Evolutionary conservation across 2,113 vertebrate genomes (phyloP).

Genomic region (Phrynosoma blainvillii): DNA sequence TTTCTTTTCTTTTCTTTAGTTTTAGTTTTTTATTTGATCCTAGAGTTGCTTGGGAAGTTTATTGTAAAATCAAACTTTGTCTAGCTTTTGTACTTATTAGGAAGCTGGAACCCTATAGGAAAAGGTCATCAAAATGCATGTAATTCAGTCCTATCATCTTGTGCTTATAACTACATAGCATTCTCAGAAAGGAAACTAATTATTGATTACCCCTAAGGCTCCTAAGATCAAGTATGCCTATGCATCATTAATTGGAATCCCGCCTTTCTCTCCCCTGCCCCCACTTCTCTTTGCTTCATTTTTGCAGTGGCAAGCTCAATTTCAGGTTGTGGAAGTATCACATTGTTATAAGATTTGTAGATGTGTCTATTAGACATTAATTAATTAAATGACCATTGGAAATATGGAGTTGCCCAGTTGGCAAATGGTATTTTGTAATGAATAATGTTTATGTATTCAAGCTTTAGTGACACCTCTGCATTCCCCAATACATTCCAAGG

Average conservation of each 20-base stretch:
- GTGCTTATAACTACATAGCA: slow-evolving; percentile 64
- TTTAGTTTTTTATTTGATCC: slow-evolving; percentile 57
- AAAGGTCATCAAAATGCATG: slow-evolving; percentile 71
- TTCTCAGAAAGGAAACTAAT: slow-evolving; percentile 73
- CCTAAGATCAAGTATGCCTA: slow-evolving; percentile 69
- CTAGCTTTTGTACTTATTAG: slow-evolving; percentile 61
- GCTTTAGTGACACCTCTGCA: slow-evolving; percentile 57
- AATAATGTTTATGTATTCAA: slow-evolving; percentile 59
- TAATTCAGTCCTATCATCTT: slow-evolving; percentile 69
- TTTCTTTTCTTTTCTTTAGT: background rate
- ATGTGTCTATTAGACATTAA: slow-evolving; percentile 78
- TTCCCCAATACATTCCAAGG: slow-evolving; percentile 33
- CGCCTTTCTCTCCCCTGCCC: slow-evolving; percentile 43
- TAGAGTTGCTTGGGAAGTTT: slow-evolving; percentile 67
- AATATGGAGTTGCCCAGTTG: slow-evolving; percentile 51
- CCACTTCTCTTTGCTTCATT: slow-evolving; percentile 68
- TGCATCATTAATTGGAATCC: slow-evolving; percentile 77
- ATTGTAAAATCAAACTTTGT: slow-evolving; percentile 62
- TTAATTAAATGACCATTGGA: slow-evolving; percentile 78
- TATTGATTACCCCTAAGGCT: slow-evolving; percentile 81
- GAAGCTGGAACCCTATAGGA: slow-evolving; percentile 63
- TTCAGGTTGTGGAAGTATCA: slow-evolving; percentile 75
- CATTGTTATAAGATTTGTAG: slow-evolving; percentile 71
- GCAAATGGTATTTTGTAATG: slow-evolving; percentile 59
- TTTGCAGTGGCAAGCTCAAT: slow-evolving; percentile 77